phyloP scores from a whole-genome alignment of 2,113 vertebrate species.

The Nymphicus hollandicus region DNA sequence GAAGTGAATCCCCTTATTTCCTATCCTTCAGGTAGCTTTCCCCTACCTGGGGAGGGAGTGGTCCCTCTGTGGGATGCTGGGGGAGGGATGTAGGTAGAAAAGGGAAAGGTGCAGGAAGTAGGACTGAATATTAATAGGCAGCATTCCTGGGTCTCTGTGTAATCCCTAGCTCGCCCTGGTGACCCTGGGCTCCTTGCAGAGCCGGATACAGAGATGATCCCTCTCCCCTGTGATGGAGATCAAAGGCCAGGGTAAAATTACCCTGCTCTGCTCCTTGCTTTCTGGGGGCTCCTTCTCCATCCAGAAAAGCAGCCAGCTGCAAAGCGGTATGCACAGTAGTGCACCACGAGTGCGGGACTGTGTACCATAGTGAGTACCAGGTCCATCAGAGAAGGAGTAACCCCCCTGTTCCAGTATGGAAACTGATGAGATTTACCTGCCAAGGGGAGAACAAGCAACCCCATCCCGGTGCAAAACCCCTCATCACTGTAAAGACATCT shows the following conservation, averaged over 20 bases:
- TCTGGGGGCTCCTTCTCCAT: not conserved
- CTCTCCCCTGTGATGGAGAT: constrained; percentile 21
- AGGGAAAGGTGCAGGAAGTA: constrained; percentile 11
- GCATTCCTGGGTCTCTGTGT: not conserved
- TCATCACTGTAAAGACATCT: not conserved
- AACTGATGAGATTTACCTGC: not conserved
- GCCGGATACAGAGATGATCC: constrained; percentile 63
- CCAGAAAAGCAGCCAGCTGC: not conserved
- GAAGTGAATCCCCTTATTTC: not conserved
- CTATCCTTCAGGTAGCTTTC: not conserved
- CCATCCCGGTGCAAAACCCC: not conserved
- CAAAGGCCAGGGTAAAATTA: constrained; percentile 64
- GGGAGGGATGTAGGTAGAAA: not conserved
- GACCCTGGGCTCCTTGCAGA: constrained; percentile 56
- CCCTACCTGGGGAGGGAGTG: fast-evolving
- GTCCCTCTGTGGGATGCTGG: not conserved
- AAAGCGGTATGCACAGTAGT: not conserved
- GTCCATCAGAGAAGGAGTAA: not conserved
- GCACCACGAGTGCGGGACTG: fast-evolving
- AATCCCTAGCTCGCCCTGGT: constrained; percentile 44
- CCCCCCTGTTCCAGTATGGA: not conserved
- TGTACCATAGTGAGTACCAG: fast-evolving
- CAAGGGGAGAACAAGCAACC: not conserved
- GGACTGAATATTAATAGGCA: not conserved
- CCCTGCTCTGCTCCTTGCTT: constrained; percentile 25